Evolutionary conservation across 92 coral and sea anemone genomes (phyloP), one percentile per base, ranked within the genome.

Genomic region (Phenganax subtilis): DNA sequence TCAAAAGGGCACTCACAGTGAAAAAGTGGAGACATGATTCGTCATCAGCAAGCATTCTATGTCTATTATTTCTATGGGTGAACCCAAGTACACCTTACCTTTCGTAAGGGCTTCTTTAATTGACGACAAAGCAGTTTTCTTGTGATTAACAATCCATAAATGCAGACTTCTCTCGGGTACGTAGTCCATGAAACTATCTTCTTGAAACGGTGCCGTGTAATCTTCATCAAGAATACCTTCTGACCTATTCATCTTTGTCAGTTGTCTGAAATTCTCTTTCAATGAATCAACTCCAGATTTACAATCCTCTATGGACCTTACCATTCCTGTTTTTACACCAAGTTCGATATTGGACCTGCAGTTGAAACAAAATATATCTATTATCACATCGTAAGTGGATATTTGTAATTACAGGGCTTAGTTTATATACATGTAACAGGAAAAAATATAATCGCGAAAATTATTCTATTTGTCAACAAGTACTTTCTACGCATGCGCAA

Each of bases 291-390:
- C 79, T 3, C 98, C 98, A 8, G 98, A 85, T 53, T 67, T 81
- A 74, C 98, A 93, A 68, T 90, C 98, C 15, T 89, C 86, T 47
- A 86, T 81, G 1, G 98, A 87, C 25, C 98, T 92, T 12, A 93
- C 91, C 98, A 93, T 93, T 25, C 98, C 98, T 14, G 85, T 84
- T 60, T 76, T 82, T 17, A 93, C 94, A 15, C 98, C 98, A 44
- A 90, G 88, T 30, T 85, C 90, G 54, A 91, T 84, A 73, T 93
- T 93, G 37, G 87, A 75, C 88, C 98, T 93, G 73, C 56, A 20
- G 68, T 28, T 12, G 66, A 37, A 37, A 5, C 0, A 27, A 67
- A 75, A 65, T 28, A 27, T 52, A 37, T 37, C 47, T 37, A 37
- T 37, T 37, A 5, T 37, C 2, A 5, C 47, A 37, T 37, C 47